Conservation (phyloP, 1,140 invertebrate genomes). For the Diachasma alloeum region DNA sequence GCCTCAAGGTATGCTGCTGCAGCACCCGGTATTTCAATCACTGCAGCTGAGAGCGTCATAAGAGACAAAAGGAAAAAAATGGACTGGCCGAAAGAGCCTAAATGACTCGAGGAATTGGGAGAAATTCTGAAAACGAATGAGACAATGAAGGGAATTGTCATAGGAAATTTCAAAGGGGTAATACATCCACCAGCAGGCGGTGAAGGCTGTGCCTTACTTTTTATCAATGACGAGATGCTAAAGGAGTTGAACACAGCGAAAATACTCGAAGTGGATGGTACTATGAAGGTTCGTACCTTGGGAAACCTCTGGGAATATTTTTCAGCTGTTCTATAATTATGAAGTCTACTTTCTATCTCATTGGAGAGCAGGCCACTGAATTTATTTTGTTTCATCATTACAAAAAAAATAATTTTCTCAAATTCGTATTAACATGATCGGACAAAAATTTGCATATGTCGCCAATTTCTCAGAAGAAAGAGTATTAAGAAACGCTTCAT, state of each 20-base stretch:
- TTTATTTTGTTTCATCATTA: too few relatives aligned
- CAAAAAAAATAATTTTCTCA: too few relatives aligned
- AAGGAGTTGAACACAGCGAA: neutral
- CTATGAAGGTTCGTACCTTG: neutral
- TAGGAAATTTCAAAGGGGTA: neutral
- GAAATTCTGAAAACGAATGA: neutral
- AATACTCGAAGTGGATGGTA: neutral
- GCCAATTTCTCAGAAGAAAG: too few relatives aligned
- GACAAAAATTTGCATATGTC: too few relatives aligned
- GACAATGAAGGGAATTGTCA: neutral
- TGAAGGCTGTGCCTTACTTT: neutral
- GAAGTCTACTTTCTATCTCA: too few relatives aligned
- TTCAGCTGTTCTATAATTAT: too few relatives aligned
- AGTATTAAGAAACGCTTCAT: too few relatives aligned
- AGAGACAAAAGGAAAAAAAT: neutral
- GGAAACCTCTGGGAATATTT: too few relatives aligned
- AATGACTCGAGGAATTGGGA: neutral
- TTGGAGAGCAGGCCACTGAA: too few relatives aligned
- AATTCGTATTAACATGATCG: too few relatives aligned
- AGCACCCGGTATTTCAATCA: neutral
- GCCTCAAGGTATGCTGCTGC: too few relatives aligned
- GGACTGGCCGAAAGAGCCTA: neutral
- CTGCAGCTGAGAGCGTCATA: neutral
- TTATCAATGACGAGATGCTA: neutral
- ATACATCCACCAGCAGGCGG: neutral